Conservation (phyloP, 2,113 vertebrate genomes). For the Puffinus mauretanicus region DNA sequence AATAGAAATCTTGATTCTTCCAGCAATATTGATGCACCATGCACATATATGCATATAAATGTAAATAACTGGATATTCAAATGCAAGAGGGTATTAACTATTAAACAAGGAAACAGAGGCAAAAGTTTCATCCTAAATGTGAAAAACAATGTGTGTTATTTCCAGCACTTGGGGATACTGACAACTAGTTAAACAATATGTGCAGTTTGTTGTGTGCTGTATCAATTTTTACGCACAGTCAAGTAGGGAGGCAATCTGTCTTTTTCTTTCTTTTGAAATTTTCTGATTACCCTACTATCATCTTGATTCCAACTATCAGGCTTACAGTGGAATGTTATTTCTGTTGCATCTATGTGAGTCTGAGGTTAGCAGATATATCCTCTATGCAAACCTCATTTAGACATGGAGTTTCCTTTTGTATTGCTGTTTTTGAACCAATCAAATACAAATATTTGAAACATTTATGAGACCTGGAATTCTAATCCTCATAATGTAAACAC, state of each 20-base stretch:
- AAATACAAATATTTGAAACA: background rate
- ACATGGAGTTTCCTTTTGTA: background rate
- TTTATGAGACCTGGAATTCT: background rate
- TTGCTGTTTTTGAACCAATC: background rate
- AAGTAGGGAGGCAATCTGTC: background rate
- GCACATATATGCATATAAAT: background rate
- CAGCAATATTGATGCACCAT: background rate
- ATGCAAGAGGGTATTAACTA: background rate
- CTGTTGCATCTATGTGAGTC: background rate
- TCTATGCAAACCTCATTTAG: background rate
- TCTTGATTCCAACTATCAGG: background rate
- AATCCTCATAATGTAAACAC: background rate
- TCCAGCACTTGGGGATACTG: background rate
- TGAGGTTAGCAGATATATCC: background rate
- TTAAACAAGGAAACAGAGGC: background rate
- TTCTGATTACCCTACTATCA: background rate
- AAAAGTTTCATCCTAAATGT: background rate
- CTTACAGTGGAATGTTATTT: background rate
- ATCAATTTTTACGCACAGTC: rapidly evolving
- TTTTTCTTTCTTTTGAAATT: background rate
- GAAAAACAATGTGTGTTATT: background rate
- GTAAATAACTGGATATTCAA: background rate
- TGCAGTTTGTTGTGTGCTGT: background rate
- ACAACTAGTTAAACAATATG: background rate
- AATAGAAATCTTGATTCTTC: background rate